Evolutionary conservation across 2,113 vertebrate genomes (phyloP).

Genomic region (Parotia lawesii): DNA sequence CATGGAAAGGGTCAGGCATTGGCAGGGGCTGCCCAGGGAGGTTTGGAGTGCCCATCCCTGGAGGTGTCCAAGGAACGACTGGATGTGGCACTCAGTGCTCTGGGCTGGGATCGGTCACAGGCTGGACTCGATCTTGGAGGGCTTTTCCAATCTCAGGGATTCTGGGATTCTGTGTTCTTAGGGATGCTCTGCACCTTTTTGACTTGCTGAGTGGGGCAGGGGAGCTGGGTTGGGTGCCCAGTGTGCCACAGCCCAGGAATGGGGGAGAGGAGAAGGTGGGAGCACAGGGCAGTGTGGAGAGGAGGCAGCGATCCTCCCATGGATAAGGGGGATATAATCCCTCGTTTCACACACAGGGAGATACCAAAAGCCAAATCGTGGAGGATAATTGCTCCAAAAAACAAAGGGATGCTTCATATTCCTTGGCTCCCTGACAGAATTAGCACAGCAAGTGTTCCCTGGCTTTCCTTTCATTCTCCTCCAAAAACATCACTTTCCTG

Average conservation of each 20-base stretch:
- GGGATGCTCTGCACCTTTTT: not conserved
- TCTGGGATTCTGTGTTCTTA: not conserved
- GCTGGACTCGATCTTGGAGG: not conserved
- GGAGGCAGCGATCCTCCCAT: rapidly evolving
- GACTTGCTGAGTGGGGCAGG: rapidly evolving
- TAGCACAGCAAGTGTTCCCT: not conserved
- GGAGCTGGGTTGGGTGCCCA: not conserved
- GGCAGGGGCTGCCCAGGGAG: not conserved
- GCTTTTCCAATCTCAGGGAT: not conserved
- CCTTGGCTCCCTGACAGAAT: conserved; percentile 54
- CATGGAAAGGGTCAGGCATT: not conserved
- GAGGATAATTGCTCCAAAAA: conserved; percentile 41
- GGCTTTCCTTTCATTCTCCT: conserved; percentile 50
- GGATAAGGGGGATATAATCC: not conserved
- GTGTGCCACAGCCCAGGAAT: rapidly evolving
- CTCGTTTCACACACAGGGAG: not conserved
- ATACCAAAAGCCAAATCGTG: not conserved
- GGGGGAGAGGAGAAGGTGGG: not conserved
- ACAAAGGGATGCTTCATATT: conserved; percentile 50
- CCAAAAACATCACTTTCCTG: conserved; percentile 54
- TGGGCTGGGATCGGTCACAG: rapidly evolving
- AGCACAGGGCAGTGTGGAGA: not conserved
- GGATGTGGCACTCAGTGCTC: not conserved
- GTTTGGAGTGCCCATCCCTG: not conserved
- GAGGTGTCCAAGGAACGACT: not conserved